Conservation (phyloP, 1,140 invertebrate genomes). For the Muscidifurax raptorellus region DNA sequence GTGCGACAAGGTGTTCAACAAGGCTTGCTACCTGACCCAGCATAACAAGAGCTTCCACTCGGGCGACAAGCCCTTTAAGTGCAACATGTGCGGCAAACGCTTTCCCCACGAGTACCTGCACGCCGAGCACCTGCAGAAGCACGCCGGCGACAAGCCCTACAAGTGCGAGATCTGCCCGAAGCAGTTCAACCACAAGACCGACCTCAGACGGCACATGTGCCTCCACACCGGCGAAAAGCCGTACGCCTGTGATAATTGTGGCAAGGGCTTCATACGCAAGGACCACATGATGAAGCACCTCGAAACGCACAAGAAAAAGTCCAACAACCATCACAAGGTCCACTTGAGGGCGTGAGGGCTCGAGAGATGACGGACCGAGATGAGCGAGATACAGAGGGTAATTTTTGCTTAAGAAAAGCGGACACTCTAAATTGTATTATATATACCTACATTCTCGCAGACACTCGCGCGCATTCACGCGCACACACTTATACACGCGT, state of each 20-base stretch:
- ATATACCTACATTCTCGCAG: not conserved
- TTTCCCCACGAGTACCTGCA: conserved; percentile 82
- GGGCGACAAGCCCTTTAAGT: conserved; percentile 91
- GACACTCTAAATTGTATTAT: not conserved
- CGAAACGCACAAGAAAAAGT: conserved; percentile 85
- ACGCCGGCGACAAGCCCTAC: conserved; percentile 90
- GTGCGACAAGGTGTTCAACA: conserved; percentile 90
- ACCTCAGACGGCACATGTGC: conserved; percentile 90
- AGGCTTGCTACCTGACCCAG: conserved; percentile 90
- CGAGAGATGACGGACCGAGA: not conserved
- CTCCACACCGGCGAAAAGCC: conserved; percentile 90
- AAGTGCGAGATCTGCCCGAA: conserved; percentile 92
- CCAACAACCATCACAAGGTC: conserved; percentile 58
- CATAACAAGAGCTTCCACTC: conserved; percentile 93
- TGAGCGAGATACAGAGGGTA: not conserved
- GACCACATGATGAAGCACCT: conserved; percentile 96
- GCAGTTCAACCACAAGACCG: conserved; percentile 93
- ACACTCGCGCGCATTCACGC: not conserved
- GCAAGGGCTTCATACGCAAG: conserved; percentile 94
- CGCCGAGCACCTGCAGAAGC: conserved; percentile 84
- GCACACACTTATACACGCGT: too few relatives aligned
- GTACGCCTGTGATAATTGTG: conserved; percentile 86
- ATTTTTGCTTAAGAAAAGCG: not conserved
- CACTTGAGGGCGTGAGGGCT: conserved; percentile 53
- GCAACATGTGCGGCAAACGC: conserved; percentile 88